phyloP scores from a whole-genome alignment of 2,888 invertebrate species.

The Chloroclystis v-ata region DNA sequence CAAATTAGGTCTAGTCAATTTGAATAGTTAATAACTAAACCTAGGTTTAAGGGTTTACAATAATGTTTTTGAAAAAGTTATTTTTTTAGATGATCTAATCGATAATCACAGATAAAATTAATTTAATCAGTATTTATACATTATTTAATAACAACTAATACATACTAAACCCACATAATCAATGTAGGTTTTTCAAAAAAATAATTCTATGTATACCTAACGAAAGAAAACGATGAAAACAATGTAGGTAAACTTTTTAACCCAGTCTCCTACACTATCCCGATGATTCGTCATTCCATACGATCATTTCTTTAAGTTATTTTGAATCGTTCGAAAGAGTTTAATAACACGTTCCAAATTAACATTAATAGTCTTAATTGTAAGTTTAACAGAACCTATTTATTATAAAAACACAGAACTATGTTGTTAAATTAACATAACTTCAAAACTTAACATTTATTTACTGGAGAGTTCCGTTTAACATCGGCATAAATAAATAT shows the following conservation, averaged over 20 bases:
- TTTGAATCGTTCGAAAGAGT: constrained; percentile 38
- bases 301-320: constrained; percentile 29
- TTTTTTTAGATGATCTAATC: no score
- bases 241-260: not conserved
- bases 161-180: no score
- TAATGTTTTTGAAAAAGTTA: no score
- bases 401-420: not conserved
- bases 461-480: no score
- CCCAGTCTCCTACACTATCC: constrained; percentile 32
- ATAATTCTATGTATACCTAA: no score
- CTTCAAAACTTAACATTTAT: no score
- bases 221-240: no score
- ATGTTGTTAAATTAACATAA: constrained; percentile 9
- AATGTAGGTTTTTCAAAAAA: no score
- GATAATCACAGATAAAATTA: no score
- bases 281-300: constrained; percentile 31
- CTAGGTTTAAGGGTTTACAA: not conserved
- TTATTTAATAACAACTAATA: no score
- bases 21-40: constrained; percentile 14
- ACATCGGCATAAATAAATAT: no score
- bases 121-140: no score
- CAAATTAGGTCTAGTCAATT: constrained; percentile 8
- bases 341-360: constrained; percentile 37
- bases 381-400: constrained; percentile 27
- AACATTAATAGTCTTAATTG: constrained; percentile 46